These are phyloP conservation scores for Heteractis magnifica DNA, from an alignment of 92 coral and sea anemone genomes.

Conservation along the genomic window DNA sequence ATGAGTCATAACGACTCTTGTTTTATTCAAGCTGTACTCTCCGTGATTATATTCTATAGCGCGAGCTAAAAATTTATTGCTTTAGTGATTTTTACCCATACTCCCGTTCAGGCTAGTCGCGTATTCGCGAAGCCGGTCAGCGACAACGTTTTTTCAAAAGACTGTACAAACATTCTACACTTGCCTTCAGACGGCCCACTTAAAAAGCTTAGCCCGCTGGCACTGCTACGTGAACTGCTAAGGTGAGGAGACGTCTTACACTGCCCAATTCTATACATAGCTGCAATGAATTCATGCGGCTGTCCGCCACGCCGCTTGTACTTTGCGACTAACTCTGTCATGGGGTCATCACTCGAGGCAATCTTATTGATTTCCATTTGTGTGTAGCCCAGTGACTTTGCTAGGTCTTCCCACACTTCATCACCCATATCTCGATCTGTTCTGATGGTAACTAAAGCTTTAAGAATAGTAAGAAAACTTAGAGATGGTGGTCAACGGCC, in stretches of 20 bases:
- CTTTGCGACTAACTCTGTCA: conserved; percentile 74
- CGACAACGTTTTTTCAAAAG: neutral
- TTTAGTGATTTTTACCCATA: too few species aligned
- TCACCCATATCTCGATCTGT: conserved; percentile 93
- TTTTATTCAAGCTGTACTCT: too few species aligned
- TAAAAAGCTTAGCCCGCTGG: neutral
- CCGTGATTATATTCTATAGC: too few species aligned
- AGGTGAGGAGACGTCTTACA: conserved; percentile 28
- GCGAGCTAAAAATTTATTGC: too few species aligned
- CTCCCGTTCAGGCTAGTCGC: too few species aligned
- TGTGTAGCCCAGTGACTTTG: conserved; percentile 82
- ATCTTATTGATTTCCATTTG: conserved; percentile 74
- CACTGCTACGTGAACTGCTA: conserved; percentile 7
- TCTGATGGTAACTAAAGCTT: conserved; percentile 74
- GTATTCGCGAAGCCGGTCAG: too few species aligned
- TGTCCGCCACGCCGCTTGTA: conserved; percentile 90
- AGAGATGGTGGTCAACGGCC: neutral
- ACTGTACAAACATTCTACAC: neutral
- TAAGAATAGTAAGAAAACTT: conserved; percentile 8
- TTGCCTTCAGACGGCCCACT: neutral
- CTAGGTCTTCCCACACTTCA: conserved; percentile 93
- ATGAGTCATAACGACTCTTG: too few species aligned
- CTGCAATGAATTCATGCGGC: conserved; percentile 79
- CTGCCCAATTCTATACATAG: conserved; percentile 81
- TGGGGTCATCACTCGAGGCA: conserved; percentile 59